These are phyloP conservation scores for Labia minor DNA, from an alignment of 2,888 invertebrate species.

Conservation along the genomic window DNA sequence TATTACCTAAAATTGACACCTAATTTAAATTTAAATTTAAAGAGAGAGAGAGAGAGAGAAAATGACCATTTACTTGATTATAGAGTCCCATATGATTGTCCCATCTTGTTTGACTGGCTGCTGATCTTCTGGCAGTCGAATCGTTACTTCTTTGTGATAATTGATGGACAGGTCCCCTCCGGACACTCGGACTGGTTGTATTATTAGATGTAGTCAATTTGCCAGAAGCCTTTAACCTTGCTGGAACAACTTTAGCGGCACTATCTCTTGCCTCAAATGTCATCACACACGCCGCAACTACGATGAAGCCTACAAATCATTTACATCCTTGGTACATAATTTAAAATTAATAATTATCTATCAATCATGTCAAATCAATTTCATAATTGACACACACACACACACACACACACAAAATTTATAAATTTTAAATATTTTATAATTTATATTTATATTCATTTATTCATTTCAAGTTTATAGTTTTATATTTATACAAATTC, in stretches of 20 bases:
- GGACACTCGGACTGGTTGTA: slow-evolving; percentile 17
- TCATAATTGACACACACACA: too few relatives aligned
- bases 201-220: slow-evolving; percentile 8
- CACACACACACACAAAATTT: too few relatives aligned
- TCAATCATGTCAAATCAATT: too few relatives aligned
- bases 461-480: too few relatives aligned
- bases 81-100: background rate
- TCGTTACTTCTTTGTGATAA: background rate
- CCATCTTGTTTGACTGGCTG: background rate
- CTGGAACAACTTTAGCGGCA: slow-evolving; percentile 82
- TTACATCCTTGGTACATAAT: too few relatives aligned
- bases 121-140: background rate
- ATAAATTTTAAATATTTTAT: too few relatives aligned
- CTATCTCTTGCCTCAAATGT: slow-evolving; percentile 96
- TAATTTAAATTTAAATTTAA: too few relatives aligned
- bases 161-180: background rate
- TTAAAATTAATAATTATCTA: too few relatives aligned
- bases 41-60: too few relatives aligned
- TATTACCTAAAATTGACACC: too few relatives aligned
- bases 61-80: background rate
- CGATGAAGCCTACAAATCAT: slow-evolving; percentile 63
- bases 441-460: too few relatives aligned
- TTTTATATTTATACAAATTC: too few relatives aligned
- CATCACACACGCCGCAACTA: slow-evolving; percentile 95
- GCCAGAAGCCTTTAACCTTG: slow-evolving; percentile 43